Conservation (phyloP, 2,113 vertebrate genomes). For the Pterocles orientalis region DNA sequence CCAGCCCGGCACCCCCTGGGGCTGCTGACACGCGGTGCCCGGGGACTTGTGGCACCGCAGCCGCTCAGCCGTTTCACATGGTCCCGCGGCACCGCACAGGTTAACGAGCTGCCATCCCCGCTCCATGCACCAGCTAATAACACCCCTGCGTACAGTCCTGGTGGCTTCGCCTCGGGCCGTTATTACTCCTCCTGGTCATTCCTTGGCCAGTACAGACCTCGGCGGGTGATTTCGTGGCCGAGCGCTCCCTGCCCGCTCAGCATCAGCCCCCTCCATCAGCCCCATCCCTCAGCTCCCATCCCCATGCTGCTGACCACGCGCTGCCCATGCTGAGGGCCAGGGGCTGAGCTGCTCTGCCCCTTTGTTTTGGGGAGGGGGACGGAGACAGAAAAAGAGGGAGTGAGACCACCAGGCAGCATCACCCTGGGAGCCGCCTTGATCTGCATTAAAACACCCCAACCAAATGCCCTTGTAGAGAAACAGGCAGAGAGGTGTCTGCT, state of each 20-base stretch:
- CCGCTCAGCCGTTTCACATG: fast-evolving
- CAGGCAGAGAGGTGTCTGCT: not conserved
- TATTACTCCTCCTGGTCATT: slow-evolving; percentile 33
- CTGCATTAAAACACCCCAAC: not conserved
- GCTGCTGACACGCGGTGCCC: fast-evolving
- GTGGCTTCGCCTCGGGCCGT: slow-evolving; percentile 47
- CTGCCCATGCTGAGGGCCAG: fast-evolving
- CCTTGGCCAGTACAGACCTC: not conserved
- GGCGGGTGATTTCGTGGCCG: not conserved
- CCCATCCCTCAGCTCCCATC: fast-evolving
- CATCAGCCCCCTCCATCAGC: not conserved
- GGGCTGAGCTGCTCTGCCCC: not conserved
- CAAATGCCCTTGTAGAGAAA: not conserved
- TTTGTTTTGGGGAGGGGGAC: not conserved
- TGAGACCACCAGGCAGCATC: not conserved
- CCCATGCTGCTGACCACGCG: fast-evolving
- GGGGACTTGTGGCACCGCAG: fast-evolving
- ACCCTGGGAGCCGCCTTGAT: not conserved
- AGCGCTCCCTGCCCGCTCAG: not conserved
- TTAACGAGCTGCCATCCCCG: not conserved
- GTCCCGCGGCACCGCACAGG: not conserved
- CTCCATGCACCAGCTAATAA: not conserved
- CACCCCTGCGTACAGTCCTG: not conserved
- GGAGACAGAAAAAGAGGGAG: not conserved
- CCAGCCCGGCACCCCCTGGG: not conserved